A percentile compares a stretch with the other conserved stretches of the same genome.
phyloP scores from a whole-genome alignment of 2,113 vertebrate genomes.

The Sigmodon hispidus region DNA sequence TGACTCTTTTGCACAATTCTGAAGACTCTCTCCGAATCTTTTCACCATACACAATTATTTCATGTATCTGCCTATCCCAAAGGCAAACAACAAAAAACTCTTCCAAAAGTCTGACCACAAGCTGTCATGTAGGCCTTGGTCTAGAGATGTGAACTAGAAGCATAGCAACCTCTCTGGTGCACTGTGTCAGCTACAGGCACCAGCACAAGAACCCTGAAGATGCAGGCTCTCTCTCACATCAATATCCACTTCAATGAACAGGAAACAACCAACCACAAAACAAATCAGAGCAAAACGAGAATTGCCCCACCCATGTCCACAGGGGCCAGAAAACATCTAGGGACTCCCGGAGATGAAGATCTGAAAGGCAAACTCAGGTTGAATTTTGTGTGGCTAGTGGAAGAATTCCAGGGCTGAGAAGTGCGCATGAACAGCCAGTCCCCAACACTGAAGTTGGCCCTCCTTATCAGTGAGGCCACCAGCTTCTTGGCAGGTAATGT shows the following conservation, averaged over 20 bases:
- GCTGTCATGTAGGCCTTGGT: neutral
- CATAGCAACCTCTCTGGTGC: neutral
- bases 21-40: neutral
- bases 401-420: neutral
- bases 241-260: neutral
- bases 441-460: neutral
- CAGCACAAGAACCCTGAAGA: neutral
- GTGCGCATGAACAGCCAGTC: neutral
- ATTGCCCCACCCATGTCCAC: neutral
- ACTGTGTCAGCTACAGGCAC: neutral
- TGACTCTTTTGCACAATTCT: neutral
- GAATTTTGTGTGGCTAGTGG: neutral
- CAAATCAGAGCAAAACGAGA: slow-evolving; percentile 13
- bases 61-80: neutral
- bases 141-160: neutral
- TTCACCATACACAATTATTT: neutral
- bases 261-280: neutral
- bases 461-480: neutral
- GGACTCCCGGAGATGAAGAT: neutral
- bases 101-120: neutral
- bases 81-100: neutral
- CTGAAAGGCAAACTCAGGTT: neutral
- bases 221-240: neutral
- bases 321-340: neutral
- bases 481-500: neutral